These are phyloP conservation scores for Tokudaia muenninki DNA, from an alignment of 2,797 vertebrate genomes.

Conservation along the genomic window DNA sequence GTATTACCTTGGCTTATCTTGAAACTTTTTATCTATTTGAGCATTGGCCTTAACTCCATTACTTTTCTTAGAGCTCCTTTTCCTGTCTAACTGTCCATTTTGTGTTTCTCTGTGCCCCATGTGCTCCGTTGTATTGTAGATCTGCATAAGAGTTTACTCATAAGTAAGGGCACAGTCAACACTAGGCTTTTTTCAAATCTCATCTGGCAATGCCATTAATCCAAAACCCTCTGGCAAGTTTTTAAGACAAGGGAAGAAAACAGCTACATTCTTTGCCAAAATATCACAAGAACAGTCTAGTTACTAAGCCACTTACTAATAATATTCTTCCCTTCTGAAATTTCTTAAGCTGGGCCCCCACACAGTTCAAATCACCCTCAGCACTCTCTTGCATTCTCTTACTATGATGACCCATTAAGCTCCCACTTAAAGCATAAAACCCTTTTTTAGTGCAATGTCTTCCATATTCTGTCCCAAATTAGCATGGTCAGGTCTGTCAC, in stretches of 20 bases:
- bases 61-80: neutral
- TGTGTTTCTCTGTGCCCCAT: neutral
- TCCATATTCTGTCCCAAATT: neutral
- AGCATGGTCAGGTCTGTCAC: neutral
- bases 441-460: neutral
- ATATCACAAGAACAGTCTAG: neutral
- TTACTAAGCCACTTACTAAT: neutral
- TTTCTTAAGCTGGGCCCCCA: neutral
- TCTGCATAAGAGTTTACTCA: neutral
- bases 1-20: neutral
- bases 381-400: neutral
- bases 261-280: neutral
- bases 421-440: neutral
- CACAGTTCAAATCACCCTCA: neutral
- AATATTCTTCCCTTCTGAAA: neutral
- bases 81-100: neutral
- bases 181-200: neutral
- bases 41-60: neutral
- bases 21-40: neutral
- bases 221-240: neutral
- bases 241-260: neutral
- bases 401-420: neutral
- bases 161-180: neutral
- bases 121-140: neutral
- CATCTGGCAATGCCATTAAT: neutral